Evolutionary conservation across 2,888 invertebrate species (phyloP).

Genomic region (Leucophenga montana): DNA sequence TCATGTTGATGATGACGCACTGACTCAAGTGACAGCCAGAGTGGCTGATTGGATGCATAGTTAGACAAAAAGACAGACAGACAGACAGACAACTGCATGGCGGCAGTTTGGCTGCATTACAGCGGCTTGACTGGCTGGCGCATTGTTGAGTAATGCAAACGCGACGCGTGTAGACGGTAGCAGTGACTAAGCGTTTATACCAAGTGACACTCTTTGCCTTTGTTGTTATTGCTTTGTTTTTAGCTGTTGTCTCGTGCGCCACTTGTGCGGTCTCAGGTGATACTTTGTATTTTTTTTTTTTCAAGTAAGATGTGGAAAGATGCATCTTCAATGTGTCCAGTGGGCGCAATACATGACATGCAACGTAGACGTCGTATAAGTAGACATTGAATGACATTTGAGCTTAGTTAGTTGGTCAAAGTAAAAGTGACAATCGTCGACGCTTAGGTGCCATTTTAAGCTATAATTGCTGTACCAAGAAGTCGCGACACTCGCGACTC

Average conservation of each 20-base stretch:
- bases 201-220: constrained; percentile 22
- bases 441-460: neutral
- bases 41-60: neutral
- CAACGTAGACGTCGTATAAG: neutral
- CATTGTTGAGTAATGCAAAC: constrained; percentile 24
- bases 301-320: neutral
- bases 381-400: constrained; percentile 22
- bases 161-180: neutral
- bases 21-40: neutral
- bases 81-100: constrained; percentile 32
- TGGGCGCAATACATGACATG: constrained; percentile 3
- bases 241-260: constrained; percentile 37
- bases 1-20: constrained; percentile 14
- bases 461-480: constrained; percentile 11
- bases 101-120: constrained; percentile 26
- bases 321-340: neutral
- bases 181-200: constrained; percentile 21
- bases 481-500: neutral
- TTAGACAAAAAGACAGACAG: constrained; percentile 19
- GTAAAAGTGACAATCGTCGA: constrained; percentile 13
- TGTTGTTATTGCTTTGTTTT: too few species aligned
- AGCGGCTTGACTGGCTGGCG: constrained; percentile 15
- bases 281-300: constrained; percentile 14
- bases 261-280: constrained; percentile 56
- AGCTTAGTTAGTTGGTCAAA: constrained; percentile 7